phyloP scores from a whole-genome alignment of 2,797 vertebrate species.

The Spatula versicolor region DNA sequence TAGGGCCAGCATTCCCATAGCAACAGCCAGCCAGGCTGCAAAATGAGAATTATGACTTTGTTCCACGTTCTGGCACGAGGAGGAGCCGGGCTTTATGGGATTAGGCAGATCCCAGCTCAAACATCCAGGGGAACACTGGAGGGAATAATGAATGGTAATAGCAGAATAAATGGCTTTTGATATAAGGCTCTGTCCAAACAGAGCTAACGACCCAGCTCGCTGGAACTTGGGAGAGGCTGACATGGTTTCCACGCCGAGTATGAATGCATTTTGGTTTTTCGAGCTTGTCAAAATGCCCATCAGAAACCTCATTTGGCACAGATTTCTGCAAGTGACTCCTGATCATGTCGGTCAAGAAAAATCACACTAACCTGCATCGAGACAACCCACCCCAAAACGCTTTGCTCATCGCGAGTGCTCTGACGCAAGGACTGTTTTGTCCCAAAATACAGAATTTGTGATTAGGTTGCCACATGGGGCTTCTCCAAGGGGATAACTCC shows the following conservation, averaged over 20 bases:
- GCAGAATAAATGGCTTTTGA: conserved; percentile 30
- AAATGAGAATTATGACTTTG: conserved; percentile 36
- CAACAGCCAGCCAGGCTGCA: conserved; percentile 33
- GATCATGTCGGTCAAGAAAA: rapidly evolving
- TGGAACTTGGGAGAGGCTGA: neutral
- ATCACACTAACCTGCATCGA: neutral
- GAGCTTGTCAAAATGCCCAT: neutral
- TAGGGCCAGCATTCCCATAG: conserved; percentile 44
- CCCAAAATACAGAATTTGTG: rapidly evolving
- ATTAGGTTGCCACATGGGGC: neutral
- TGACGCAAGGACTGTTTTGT: rapidly evolving
- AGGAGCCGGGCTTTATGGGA: conserved; percentile 30
- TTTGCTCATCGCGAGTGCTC: rapidly evolving
- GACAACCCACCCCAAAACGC: rapidly evolving
- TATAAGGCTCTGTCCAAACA: conserved; percentile 35
- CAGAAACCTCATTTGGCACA: neutral
- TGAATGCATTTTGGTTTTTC: neutral
- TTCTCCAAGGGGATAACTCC: rapidly evolving
- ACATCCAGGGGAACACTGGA: conserved; percentile 35
- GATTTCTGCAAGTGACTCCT: neutral
- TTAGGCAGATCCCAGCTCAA: conserved; percentile 66
- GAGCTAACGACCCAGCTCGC: neutral
- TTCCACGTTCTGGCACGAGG: neutral
- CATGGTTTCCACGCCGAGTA: neutral
- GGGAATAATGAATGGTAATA: conserved; percentile 36